Conservation (phyloP, 2,113 vertebrate species). For the Taxidea taxus region DNA sequence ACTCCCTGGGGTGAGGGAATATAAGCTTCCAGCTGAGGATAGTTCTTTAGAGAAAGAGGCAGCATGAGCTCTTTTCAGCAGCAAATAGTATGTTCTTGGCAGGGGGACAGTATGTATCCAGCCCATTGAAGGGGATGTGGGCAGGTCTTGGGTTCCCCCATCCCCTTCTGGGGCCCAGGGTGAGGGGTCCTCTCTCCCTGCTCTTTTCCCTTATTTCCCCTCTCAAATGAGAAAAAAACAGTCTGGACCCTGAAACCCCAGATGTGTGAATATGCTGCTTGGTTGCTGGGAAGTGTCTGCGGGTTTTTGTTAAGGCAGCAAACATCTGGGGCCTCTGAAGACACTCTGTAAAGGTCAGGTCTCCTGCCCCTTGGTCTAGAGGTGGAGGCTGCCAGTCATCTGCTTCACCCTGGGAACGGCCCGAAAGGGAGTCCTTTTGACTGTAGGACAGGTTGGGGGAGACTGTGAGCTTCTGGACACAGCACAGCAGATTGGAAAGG, state of each 20-base stretch:
- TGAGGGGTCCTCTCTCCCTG: background rate
- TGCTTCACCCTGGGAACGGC: background rate
- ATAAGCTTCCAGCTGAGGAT: background rate
- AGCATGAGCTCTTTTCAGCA: background rate
- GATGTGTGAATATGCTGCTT: background rate
- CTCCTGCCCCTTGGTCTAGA: background rate
- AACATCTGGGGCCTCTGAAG: background rate
- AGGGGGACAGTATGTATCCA: fast-evolving
- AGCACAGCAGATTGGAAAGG: background rate
- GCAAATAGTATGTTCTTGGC: fast-evolving
- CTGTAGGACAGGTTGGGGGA: too few relatives aligned
- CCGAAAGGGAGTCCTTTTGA: background rate
- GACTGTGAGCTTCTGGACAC: background rate
- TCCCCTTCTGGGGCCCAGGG: background rate
- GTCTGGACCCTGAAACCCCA: background rate
- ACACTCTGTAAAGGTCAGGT: background rate
- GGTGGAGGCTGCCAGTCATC: background rate
- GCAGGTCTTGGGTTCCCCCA: background rate
- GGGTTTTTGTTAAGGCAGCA: background rate
- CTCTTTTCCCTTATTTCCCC: background rate
- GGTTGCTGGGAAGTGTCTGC: too few relatives aligned
- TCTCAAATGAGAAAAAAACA: background rate
- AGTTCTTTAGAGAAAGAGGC: background rate
- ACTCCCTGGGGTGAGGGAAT: background rate
- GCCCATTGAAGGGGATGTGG: background rate